phyloP scores from a whole-genome alignment of 1,140 invertebrate species.

The Gryllus bimaculatus region DNA sequence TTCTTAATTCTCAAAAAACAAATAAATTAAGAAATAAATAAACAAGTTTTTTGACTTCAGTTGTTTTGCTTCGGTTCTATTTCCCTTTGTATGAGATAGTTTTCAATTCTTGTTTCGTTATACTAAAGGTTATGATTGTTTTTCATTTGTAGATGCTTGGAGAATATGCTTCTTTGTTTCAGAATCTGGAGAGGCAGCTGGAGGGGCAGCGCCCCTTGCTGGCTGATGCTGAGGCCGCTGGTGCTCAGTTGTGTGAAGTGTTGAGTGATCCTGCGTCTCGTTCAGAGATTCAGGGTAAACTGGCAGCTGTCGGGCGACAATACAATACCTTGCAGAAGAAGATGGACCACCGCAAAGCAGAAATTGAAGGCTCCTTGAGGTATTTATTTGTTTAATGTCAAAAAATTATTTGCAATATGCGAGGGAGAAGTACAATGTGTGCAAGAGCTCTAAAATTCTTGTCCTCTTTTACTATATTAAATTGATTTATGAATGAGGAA shows the following conservation, averaged over 20 bases:
- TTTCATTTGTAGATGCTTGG: background rate
- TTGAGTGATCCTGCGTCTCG: constrained; percentile 83
- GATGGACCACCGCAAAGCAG: constrained; percentile 78
- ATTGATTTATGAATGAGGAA: no score
- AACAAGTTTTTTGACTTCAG: no score
- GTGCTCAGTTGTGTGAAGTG: constrained; percentile 74
- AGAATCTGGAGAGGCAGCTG: constrained; percentile 74
- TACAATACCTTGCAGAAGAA: constrained; percentile 81
- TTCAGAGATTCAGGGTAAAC: constrained; percentile 81
- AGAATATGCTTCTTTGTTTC: constrained; percentile 21
- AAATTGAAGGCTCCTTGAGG: constrained; percentile 74
- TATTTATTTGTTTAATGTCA: constrained; percentile 21
- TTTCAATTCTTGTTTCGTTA: background rate
- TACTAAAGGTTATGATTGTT: background rate
- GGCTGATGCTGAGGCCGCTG: constrained; percentile 78
- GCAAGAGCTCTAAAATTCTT: no score
- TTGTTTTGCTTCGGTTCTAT: no score
- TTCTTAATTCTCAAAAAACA: no score
- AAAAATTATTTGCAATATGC: no score
- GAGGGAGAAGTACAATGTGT: no score
- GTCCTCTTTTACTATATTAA: no score
- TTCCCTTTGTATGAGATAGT: background rate
- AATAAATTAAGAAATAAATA: no score
- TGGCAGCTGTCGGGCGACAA: constrained; percentile 69
- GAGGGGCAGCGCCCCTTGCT: constrained; percentile 77